Percentiles rank a stretch among this genome's conserved stretches.
phyloP scores from a whole-genome alignment of 2,888 invertebrate species.

The Stenodera caucasica region DNA sequence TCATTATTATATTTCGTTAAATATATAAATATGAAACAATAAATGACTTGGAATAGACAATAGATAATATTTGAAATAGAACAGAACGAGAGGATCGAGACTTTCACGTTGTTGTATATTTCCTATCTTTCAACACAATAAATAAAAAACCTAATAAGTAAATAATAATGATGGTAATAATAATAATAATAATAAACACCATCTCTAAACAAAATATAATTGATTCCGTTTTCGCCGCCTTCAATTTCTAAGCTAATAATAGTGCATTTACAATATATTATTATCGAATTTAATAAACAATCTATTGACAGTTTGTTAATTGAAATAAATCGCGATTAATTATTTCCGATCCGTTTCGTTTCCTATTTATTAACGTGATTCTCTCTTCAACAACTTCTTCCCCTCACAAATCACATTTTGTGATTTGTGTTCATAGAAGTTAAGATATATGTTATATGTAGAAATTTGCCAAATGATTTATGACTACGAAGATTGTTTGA shows the following conservation, averaged over 20 bases:
- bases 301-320: conserved; percentile 25
- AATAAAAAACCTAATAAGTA: no score
- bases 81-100: conserved; percentile 8
- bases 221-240: conserved; percentile 2
- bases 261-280: conserved; percentile 6
- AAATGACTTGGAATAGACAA: background rate
- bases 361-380: background rate
- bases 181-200: background rate
- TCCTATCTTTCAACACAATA: no score
- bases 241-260: conserved; percentile 1
- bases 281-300: conserved; percentile 17
- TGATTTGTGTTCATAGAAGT: background rate
- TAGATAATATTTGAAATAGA: conserved; percentile 11
- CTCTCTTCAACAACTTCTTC: conserved; percentile 9
- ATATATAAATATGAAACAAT: background rate
- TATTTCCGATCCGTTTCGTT: conserved; percentile 16
- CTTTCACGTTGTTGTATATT: conserved; percentile 16
- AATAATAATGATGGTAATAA: background rate
- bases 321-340: conserved; percentile 26
- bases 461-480: conserved; percentile 21
- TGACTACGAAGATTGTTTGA: conserved; percentile 24
- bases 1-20: no score
- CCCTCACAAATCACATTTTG: background rate
- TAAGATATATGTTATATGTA: conserved; percentile 4
- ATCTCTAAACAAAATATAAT: background rate